Evolutionary conservation across 2,797 vertebrate genomes (phyloP), one percentile per base, ranked within the genome.

Genomic region (Geotrypetes seraphini): DNA sequence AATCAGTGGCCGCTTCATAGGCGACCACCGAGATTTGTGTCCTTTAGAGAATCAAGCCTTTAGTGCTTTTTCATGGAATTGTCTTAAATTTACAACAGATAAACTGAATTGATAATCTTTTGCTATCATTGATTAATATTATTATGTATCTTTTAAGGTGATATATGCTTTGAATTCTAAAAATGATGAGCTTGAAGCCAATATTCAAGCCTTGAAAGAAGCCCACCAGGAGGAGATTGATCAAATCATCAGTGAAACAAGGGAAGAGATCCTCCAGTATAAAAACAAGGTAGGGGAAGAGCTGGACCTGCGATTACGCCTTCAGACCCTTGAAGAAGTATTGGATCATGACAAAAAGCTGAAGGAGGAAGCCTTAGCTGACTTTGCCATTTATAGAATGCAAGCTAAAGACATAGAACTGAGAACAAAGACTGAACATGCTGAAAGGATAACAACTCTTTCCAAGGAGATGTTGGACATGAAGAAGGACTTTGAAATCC

Each of bases 141-240:
- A n/a, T 19, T 8, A 5, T 42, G 15, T 28, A 25, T 8, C 47
- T 31, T 3, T 1, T 1, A 63, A 98, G 95, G 95, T 98, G 55
- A 94, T 97, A 57, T 92, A 97, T 49, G 82, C 90, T 22, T 73
- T 97, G 50, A 97, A 97, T 64, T 86, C 83, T 31, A 96, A 86
- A 63, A 89, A 90, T 55, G 95, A 97, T 49, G 93, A 99, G 60
- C 81, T 89, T 1, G 91, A 96, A 60, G 75, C 78, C 25, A 83
- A 65, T 33, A 51, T 93, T 50, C 85, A 87, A 65, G 71, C 86
- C 19, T 54, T 92, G 51, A 81, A 66, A 42, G 80, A 91, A 15
- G 75, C 83, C 17, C 89, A 93, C 50, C 80, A 85, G 28, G 73
- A 90, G 53, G 87, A 92, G 57, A 75, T 97, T 47, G 87, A 83